A percentile compares a stretch with the other conserved stretches of the same genome.
Conservation (phyloP, 2,888 invertebrate genomes). For the Leistus spinibarbis region DNA sequence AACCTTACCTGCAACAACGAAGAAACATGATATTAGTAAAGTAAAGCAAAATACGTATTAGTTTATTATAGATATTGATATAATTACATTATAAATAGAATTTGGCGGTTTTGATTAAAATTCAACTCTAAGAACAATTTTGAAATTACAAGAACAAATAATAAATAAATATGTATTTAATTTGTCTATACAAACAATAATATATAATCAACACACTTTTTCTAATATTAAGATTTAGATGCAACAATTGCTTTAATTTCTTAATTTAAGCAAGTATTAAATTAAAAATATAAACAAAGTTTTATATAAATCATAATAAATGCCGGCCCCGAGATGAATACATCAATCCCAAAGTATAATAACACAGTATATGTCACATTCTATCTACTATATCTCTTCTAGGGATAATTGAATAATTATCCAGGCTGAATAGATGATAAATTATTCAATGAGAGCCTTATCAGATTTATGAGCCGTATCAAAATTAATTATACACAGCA, state of each 20-base stretch:
- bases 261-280: no score
- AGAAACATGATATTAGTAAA: slow-evolving; percentile 28
- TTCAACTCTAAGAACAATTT: no score
- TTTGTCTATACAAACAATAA: no score
- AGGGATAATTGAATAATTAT: slow-evolving; percentile 35
- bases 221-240: no score
- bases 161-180: no score
- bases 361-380: no score
- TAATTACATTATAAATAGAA: neutral
- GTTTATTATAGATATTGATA: neutral
- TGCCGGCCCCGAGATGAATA: neutral
- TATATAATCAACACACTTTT: no score
- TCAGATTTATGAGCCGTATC: slow-evolving; percentile 35
- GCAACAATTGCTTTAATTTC: no score
- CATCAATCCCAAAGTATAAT: neutral
- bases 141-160: no score
- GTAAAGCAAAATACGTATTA: neutral
- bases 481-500: slow-evolving; percentile 35
- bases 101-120: neutral
- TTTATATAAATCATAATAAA: neutral
- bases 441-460: slow-evolving; percentile 19
- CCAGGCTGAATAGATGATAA: slow-evolving; percentile 36
- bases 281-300: neutral
- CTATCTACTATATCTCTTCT: slow-evolving; percentile 1
- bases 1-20: slow-evolving; percentile 33